Percentiles rank a stretch among this genome's conserved stretches.
phyloP scores from a whole-genome alignment of 2,797 vertebrate genomes.

The Falco cherrug region DNA sequence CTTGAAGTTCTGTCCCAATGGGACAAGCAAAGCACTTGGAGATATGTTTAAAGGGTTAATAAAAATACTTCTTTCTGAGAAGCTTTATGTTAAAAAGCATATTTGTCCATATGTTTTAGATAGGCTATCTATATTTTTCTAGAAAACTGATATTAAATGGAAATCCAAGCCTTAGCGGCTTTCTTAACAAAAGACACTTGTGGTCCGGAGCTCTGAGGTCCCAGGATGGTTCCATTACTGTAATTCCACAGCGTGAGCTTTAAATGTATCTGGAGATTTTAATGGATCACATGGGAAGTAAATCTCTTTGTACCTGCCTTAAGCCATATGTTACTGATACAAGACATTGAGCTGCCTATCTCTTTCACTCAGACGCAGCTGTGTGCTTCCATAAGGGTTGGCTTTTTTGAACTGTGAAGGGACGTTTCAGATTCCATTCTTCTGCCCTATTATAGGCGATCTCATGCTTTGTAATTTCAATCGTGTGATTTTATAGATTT shows the following conservation, averaged over 20 bases:
- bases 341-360: slow-evolving; percentile 41
- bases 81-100: background rate
- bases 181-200: slow-evolving; percentile 54
- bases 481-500: background rate
- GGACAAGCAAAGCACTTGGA: background rate
- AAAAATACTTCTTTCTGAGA: background rate
- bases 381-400: background rate
- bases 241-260: slow-evolving; percentile 34
- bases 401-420: background rate
- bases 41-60: background rate
- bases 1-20: background rate
- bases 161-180: slow-evolving; percentile 25
- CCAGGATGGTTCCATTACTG: slow-evolving; percentile 33
- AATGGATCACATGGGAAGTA: slow-evolving; percentile 38
- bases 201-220: background rate
- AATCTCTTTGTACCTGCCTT: slow-evolving; percentile 57
- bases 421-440: slow-evolving; percentile 26
- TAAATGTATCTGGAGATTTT: slow-evolving; percentile 31
- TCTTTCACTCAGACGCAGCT: slow-evolving; percentile 39
- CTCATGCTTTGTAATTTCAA: background rate
- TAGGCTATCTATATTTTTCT: slow-evolving; percentile 36
- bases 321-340: slow-evolving; percentile 52
- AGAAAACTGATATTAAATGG: slow-evolving; percentile 35
- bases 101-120: slow-evolving; percentile 55
- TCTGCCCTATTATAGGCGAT: background rate